Percentiles rank a stretch among this genome's conserved stretches.
These are phyloP conservation scores for Pollachius pollachius DNA, from an alignment of 2,113 vertebrate genomes.

Conservation along the genomic window DNA sequence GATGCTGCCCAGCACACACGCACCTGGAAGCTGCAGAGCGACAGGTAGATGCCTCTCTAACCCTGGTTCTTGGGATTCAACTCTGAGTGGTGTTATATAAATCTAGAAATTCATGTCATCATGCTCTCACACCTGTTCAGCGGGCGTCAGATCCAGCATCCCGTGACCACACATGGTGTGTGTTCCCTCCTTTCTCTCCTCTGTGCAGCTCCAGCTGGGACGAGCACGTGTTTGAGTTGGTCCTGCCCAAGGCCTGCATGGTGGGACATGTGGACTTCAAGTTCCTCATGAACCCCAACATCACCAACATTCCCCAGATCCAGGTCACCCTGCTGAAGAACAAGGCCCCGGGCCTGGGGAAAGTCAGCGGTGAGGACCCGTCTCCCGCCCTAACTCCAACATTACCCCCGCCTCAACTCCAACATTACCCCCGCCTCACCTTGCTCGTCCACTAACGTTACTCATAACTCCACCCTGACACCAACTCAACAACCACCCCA, in stretches of 20 bases:
- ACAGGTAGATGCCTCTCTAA: constrained; percentile 66
- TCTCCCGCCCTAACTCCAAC: background rate
- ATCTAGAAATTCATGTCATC: too few species aligned
- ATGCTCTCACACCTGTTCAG: too few species aligned
- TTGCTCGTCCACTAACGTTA: too few species aligned
- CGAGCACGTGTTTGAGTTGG: constrained; percentile 96
- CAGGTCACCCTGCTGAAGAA: constrained; percentile 98
- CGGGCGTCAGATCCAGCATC: too few species aligned
- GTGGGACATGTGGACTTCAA: constrained; percentile 99
- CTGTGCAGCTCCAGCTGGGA: constrained; percentile 93
- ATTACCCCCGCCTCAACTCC: background rate
- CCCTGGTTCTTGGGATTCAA: too few species aligned
- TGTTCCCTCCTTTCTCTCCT: constrained; percentile 9
- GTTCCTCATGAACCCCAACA: constrained; percentile 95
- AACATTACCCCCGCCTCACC: background rate
- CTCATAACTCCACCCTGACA: too few species aligned
- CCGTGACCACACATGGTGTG: background rate
- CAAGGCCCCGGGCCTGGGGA: constrained; percentile 94
- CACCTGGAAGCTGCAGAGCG: constrained; percentile 96
- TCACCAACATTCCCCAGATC: constrained; percentile 97
- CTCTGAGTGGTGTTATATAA: too few species aligned
- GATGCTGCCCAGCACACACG: constrained; percentile 97
- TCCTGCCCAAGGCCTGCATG: constrained; percentile 98
- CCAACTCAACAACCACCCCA: too few species aligned
- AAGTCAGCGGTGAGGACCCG: constrained; percentile 88